phyloP scores from a whole-genome alignment of 64 coral and sea anemone species.

The Orbicella faveolata region DNA sequence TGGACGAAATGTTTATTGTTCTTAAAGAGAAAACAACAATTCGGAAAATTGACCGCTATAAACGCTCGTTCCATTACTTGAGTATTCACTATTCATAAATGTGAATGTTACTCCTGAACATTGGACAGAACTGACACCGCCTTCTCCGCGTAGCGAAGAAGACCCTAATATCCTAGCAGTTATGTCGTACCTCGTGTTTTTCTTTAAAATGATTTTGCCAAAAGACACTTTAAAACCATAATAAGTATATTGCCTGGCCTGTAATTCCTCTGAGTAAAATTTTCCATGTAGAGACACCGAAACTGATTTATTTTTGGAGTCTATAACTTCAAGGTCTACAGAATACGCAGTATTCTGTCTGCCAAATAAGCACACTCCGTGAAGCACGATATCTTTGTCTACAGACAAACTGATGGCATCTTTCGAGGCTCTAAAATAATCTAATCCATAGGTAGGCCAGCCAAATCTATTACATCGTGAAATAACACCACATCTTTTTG shows the following conservation, averaged over 20 bases:
- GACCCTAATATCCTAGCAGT: not conserved
- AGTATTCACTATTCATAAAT: not conserved
- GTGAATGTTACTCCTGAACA: conserved; percentile 1
- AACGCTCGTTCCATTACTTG: not conserved
- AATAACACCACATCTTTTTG: not conserved
- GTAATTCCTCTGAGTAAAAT: not conserved
- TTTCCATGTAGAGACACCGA: not conserved
- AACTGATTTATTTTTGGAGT: not conserved
- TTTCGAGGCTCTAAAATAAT: not conserved
- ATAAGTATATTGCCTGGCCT: too few species aligned
- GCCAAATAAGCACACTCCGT: not conserved
- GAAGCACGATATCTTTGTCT: not conserved
- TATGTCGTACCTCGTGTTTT: not conserved
- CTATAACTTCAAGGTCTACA: too few species aligned
- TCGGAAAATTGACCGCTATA: not conserved
- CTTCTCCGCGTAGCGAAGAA: not conserved
- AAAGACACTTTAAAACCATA: not conserved
- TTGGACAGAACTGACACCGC: not conserved
- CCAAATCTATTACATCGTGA: not conserved
- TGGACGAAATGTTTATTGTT: not conserved
- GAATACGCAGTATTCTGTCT: not conserved
- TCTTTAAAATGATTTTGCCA: not conserved
- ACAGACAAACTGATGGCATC: not conserved
- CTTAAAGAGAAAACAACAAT: not conserved
- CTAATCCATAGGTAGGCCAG: too few species aligned